Percentiles rank a stretch among this genome's conserved stretches.
Evolutionary conservation across 2,888 invertebrate genomes (phyloP).

Genomic region (Parapristionchus giblindavisi): DNA sequence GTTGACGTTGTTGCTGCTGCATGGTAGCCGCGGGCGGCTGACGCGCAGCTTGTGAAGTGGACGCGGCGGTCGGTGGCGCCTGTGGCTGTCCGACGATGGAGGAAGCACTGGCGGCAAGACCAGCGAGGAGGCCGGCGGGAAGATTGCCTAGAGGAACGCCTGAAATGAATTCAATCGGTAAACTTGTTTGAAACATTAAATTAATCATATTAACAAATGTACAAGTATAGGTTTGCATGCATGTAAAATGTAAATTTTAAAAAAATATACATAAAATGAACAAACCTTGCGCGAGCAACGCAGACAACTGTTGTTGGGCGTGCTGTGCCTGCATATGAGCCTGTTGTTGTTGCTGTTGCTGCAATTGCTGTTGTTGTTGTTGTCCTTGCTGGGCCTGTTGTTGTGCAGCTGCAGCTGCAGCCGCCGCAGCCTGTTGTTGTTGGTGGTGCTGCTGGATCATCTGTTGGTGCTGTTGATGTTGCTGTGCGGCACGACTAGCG

Average conservation of each 20-base stretch:
- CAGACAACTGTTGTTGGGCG: no score
- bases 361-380: constrained; percentile 1
- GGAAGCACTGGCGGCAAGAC: no score
- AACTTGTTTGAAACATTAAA: background rate
- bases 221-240: background rate
- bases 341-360: constrained; percentile 27
- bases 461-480: constrained; percentile 41
- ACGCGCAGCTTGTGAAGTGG: background rate
- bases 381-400: background rate
- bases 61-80: background rate
- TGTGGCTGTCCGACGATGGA: constrained; percentile 2
- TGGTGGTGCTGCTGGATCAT: constrained; percentile 35
- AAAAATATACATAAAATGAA: no score
- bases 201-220: background rate
- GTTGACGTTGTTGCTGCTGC: constrained; percentile 27
- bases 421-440: constrained; percentile 16
- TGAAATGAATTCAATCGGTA: background rate
- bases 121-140: background rate
- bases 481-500: constrained; percentile 24
- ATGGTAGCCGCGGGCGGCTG: background rate
- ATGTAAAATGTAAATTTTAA: no score
- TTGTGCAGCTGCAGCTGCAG: background rate
- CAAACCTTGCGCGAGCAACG: no score
- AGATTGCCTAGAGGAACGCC: constrained; percentile 11
- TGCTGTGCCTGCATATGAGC: no score